These are phyloP conservation scores for Hylomyscus alleni DNA, from an alignment of 2,797 vertebrate genomes.

Conservation along the genomic window DNA sequence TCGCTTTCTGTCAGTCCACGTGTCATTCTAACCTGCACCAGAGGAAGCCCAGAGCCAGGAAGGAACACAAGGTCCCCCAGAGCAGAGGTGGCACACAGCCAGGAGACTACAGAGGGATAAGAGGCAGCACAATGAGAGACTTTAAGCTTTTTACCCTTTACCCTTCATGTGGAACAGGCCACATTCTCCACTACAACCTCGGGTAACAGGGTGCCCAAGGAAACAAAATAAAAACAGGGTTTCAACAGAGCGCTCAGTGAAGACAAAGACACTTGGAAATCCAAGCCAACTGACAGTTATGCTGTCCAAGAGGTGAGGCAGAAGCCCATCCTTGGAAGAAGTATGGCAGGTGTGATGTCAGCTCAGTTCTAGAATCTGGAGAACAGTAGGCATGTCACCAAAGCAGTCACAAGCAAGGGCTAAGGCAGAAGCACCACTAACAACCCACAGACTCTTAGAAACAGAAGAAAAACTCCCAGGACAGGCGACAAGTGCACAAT, in stretches of 20 bases:
- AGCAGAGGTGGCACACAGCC: neutral
- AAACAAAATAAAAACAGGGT: neutral
- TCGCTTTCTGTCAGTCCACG: neutral
- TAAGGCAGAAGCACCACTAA: slow-evolving; percentile 5
- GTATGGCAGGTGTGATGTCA: neutral
- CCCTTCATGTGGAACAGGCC: neutral
- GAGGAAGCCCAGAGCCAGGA: slow-evolving; percentile 11
- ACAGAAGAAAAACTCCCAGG: slow-evolving; percentile 29
- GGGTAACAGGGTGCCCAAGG: neutral
- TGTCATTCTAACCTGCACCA: slow-evolving; percentile 19
- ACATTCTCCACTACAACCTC: neutral
- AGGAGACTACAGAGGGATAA: neutral
- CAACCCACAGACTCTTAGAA: slow-evolving; percentile 19
- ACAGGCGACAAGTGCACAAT: neutral
- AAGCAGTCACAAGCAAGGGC: slow-evolving; percentile 1
- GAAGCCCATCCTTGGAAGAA: slow-evolving; percentile 22
- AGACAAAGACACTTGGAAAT: slow-evolving; percentile 18
- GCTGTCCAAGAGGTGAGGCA: neutral
- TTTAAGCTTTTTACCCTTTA: neutral
- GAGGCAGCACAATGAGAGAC: neutral
- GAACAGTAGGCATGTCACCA: neutral
- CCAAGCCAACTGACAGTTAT: neutral
- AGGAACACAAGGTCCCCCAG: neutral
- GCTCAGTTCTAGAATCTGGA: slow-evolving; percentile 40
- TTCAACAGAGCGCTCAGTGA: neutral